Percentiles rank a stretch among this genome's conserved stretches.
Conservation (phyloP, 2,797 vertebrate genomes). For the Sparus aurata region DNA sequence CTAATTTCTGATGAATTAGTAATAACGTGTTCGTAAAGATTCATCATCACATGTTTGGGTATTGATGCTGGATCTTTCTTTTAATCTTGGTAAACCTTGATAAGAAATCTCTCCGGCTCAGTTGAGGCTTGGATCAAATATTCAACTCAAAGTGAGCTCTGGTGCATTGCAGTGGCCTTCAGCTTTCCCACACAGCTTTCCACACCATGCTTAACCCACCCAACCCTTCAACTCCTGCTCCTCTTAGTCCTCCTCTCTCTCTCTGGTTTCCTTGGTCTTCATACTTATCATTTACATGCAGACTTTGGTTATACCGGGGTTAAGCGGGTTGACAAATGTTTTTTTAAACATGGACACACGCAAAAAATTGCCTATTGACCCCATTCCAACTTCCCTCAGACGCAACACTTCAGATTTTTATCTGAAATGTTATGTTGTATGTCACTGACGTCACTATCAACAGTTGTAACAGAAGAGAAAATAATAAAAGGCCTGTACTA, state of each 20-base stretch:
- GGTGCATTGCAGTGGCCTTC: constrained; percentile 24
- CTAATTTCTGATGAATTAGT: neutral
- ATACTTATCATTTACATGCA: no score
- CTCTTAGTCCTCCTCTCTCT: neutral
- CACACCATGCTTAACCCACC: neutral
- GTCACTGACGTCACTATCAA: no score
- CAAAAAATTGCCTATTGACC: no score
- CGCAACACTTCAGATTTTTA: no score
- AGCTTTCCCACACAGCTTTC: constrained; percentile 19
- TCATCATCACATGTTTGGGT: neutral
- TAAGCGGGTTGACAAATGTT: no score
- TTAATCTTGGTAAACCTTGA: neutral
- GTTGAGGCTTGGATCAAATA: constrained; percentile 16
- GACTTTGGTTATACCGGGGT: no score
- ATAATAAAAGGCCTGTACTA: no score
- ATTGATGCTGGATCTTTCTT: neutral
- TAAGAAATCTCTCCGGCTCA: constrained; percentile 10
- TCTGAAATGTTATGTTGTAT: no score
- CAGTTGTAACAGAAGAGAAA: no score
- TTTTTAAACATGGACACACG: no score
- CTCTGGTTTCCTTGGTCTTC: neutral
- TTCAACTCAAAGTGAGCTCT: constrained; percentile 26
- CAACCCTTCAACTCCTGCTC: constrained; percentile 6
- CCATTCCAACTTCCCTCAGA: no score
- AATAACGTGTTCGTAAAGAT: neutral